These are phyloP conservation scores for Anthopleura xanthogrammica DNA, from an alignment of 92 coral and sea anemone genomes.

Conservation along the genomic window DNA sequence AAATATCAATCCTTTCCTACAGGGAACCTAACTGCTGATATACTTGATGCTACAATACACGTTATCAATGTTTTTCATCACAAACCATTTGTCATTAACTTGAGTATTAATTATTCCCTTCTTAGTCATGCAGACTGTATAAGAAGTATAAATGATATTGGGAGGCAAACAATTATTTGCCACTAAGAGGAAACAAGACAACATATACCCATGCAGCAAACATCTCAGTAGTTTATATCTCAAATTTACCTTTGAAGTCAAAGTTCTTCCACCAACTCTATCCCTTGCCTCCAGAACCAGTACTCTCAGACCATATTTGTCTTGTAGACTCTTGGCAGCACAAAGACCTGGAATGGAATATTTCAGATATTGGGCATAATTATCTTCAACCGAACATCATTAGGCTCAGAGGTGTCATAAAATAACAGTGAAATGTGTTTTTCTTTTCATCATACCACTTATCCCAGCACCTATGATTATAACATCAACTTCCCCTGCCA, in stretches of 20 bases:
- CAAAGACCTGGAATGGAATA: constrained; percentile 46
- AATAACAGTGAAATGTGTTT: background rate
- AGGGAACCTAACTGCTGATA: too few relatives aligned
- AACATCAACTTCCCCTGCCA: constrained; percentile 29
- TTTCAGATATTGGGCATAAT: background rate
- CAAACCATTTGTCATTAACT: too few relatives aligned
- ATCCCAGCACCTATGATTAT: constrained; percentile 69
- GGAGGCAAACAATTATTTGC: too few relatives aligned
- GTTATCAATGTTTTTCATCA: too few relatives aligned
- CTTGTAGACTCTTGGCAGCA: constrained; percentile 60
- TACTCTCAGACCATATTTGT: constrained; percentile 44
- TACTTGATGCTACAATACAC: too few relatives aligned
- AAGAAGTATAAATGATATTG: too few relatives aligned
- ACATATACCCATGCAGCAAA: too few relatives aligned
- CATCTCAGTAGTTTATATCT: too few relatives aligned
- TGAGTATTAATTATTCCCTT: too few relatives aligned
- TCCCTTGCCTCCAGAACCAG: constrained; percentile 72
- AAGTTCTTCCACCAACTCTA: constrained; percentile 78
- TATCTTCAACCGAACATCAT: background rate
- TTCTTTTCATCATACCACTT: constrained; percentile 35
- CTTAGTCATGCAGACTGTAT: too few relatives aligned
- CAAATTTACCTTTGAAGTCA: constrained; percentile 39
- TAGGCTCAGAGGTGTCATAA: background rate
- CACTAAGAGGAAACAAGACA: too few relatives aligned
- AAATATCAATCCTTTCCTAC: too few relatives aligned